Conservation (phyloP, 2,113 vertebrate genomes). For the Stercorarius parasiticus region DNA sequence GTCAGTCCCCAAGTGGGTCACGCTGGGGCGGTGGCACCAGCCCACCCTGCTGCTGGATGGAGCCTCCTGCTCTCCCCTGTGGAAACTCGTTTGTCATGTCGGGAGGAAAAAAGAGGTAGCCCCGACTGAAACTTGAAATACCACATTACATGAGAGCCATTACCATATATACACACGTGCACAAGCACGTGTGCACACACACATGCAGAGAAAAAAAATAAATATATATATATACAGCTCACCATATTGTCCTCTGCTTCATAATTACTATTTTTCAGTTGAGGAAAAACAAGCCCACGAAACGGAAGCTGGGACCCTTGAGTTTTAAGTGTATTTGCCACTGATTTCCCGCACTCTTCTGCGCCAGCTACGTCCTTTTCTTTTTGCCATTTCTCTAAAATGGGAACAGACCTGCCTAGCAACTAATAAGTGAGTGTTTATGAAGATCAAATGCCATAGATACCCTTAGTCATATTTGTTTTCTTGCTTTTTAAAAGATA, state of each 20-base stretch:
- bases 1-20: neutral
- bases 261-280: neutral
- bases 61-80: neutral
- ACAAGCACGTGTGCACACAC: neutral
- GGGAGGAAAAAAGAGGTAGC: neutral
- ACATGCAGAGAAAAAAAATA: neutral
- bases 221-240: neutral
- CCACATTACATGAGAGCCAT: neutral
- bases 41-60: neutral
- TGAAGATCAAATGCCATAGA: neutral
- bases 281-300: neutral
- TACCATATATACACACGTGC: neutral
- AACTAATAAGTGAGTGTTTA: neutral
- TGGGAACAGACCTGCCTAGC: neutral
- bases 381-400: neutral
- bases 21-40: neutral
- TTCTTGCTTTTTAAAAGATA: neutral
- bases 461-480: neutral
- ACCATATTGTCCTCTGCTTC: neutral
- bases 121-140: neutral
- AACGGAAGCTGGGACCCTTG: neutral
- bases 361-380: neutral
- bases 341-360: neutral
- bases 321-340: neutral
- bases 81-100: neutral